Percentiles rank a stretch among this genome's conserved stretches.
These are phyloP conservation scores for Otus scops DNA, from an alignment of 2,797 vertebrate genomes.

Conservation along the genomic window DNA sequence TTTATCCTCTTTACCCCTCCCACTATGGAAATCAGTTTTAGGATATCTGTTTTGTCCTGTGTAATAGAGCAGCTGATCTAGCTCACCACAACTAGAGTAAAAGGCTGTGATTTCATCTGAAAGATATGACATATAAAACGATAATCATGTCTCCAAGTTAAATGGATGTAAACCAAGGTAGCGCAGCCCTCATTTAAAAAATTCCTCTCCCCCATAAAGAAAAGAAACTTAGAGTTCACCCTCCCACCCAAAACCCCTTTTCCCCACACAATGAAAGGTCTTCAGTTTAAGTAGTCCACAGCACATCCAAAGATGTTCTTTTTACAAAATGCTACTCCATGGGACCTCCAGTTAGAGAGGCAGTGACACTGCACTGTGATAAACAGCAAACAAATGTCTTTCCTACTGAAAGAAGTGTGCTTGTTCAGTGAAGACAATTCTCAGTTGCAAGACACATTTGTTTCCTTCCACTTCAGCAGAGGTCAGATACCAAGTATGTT, in stretches of 20 bases:
- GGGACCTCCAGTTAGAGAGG: constrained; percentile 72
- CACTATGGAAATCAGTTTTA: background rate
- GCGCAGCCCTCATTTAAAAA: background rate
- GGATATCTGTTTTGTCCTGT: constrained; percentile 32
- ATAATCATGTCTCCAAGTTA: constrained; percentile 79
- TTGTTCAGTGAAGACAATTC: constrained; percentile 71
- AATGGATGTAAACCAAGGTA: constrained; percentile 46
- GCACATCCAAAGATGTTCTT: constrained; percentile 83
- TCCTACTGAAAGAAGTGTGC: constrained; percentile 57
- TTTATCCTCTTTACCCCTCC: constrained; percentile 1
- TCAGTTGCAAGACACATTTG: constrained; percentile 74
- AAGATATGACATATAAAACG: constrained; percentile 59
- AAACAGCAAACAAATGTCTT: constrained; percentile 65
- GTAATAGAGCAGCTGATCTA: constrained; percentile 46
- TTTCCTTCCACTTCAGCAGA: constrained; percentile 80
- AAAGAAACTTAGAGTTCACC: background rate
- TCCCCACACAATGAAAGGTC: constrained; percentile 68
- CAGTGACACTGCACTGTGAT: constrained; percentile 60
- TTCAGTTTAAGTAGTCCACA: constrained; percentile 81
- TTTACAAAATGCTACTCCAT: constrained; percentile 74
- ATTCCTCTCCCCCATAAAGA: background rate
- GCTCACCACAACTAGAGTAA: constrained; percentile 44
- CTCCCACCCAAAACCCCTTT: constrained; percentile 39
- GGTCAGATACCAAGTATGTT: constrained; percentile 76
- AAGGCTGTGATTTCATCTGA: constrained; percentile 55